phyloP scores from a whole-genome alignment of 2,888 invertebrate genomes.

The Cerastis rubricosa region DNA sequence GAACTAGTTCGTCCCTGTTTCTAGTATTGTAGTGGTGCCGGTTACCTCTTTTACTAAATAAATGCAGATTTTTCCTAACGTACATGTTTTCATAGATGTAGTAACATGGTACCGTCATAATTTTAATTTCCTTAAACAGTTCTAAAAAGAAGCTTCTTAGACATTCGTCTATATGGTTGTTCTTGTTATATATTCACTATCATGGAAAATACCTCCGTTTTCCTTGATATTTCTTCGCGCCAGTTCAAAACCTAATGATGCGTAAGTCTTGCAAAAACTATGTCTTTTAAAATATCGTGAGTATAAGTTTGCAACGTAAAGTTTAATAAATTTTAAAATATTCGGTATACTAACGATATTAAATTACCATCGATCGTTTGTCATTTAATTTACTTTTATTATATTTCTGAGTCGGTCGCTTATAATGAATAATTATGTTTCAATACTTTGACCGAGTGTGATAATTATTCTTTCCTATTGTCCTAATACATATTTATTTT shows the following conservation, averaged over 20 bases:
- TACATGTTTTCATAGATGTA: no score
- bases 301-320: background rate
- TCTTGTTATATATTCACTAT: background rate
- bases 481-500: slow-evolving; percentile 7
- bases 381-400: background rate
- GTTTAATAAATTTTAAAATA: background rate
- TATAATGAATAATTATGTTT: background rate
- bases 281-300: background rate
- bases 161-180: background rate
- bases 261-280: background rate
- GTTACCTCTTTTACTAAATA: no score
- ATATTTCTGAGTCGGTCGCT: background rate
- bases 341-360: background rate
- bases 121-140: no score
- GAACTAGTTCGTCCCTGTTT: no score
- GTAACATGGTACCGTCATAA: no score
- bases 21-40: no score
- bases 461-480: background rate
- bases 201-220: background rate
- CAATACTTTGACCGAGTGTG: background rate
- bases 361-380: background rate
- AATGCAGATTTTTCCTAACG: no score
- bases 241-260: background rate
- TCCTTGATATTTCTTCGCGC: background rate
- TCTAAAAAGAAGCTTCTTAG: background rate